phyloP scores from a whole-genome alignment of 2,113 vertebrate species.

The Pelecanus crispus region DNA sequence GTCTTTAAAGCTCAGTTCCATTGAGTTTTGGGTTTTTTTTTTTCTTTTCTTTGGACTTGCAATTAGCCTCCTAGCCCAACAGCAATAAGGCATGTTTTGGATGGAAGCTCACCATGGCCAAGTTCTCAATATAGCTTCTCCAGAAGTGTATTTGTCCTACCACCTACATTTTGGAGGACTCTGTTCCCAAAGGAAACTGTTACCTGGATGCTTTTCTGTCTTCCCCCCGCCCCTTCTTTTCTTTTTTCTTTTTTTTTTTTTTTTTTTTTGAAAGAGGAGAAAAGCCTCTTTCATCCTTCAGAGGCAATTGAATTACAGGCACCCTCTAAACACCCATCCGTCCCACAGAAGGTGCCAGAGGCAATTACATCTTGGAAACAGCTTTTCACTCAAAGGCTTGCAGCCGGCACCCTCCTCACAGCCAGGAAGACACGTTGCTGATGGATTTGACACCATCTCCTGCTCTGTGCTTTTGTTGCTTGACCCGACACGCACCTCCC shows the following conservation, averaged over 20 bases:
- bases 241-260: too few species aligned
- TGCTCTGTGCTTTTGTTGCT: neutral
- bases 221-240: neutral
- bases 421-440: neutral
- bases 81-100: conserved; percentile 40
- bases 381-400: neutral
- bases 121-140: conserved; percentile 1
- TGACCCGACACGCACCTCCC: neutral
- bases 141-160: neutral
- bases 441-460: neutral
- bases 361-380: neutral
- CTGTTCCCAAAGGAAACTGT: neutral
- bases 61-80: conserved; percentile 8
- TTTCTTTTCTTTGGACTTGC: conserved; percentile 30
- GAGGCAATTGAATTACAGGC: neutral
- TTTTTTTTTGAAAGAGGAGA: neutral
- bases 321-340: neutral
- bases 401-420: neutral
- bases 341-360: neutral
- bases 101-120: neutral
- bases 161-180: neutral
- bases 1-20: neutral
- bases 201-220: conserved; percentile 5
- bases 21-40: neutral
- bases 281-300: neutral